Evolutionary conservation across 1,140 invertebrate species (phyloP).

Genomic region (Mizuhopecten yessoensis): DNA sequence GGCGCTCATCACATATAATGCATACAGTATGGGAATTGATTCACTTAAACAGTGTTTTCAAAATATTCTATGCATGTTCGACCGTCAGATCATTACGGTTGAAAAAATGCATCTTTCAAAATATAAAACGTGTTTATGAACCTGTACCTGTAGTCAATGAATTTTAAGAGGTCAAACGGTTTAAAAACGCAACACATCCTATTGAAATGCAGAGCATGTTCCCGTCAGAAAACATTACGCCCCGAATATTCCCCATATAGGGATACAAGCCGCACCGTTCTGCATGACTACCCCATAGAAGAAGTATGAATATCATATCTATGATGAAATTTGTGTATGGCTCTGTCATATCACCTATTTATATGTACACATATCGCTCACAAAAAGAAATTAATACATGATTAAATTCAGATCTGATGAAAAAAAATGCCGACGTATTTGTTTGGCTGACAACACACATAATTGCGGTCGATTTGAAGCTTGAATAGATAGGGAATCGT

Average conservation of each 20-base stretch:
- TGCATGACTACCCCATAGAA: background rate
- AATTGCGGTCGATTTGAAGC: slow-evolving; percentile 6
- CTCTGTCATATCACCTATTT: background rate
- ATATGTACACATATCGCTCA: background rate
- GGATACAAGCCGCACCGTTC: background rate
- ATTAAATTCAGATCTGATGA: background rate
- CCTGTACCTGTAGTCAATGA: background rate
- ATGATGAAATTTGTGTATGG: background rate
- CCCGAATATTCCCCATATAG: background rate
- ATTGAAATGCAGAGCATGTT: slow-evolving; percentile 18
- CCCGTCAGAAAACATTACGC: background rate
- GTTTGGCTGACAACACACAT: background rate
- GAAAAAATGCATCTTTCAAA: slow-evolving; percentile 18
- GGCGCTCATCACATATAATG: background rate
- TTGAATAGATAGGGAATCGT: background rate
- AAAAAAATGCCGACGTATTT: background rate
- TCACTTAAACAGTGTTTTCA: background rate
- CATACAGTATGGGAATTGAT: background rate
- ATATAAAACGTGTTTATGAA: slow-evolving; percentile 8
- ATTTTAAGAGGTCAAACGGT: slow-evolving; percentile 34
- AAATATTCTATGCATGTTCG: background rate
- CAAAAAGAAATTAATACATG: background rate
- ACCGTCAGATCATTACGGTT: background rate
- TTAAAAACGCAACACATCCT: background rate
- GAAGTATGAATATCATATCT: background rate